Percentiles rank a stretch among this genome's conserved stretches.
phyloP scores from a whole-genome alignment of 2,888 invertebrate species.

The Tinea trinotella region DNA sequence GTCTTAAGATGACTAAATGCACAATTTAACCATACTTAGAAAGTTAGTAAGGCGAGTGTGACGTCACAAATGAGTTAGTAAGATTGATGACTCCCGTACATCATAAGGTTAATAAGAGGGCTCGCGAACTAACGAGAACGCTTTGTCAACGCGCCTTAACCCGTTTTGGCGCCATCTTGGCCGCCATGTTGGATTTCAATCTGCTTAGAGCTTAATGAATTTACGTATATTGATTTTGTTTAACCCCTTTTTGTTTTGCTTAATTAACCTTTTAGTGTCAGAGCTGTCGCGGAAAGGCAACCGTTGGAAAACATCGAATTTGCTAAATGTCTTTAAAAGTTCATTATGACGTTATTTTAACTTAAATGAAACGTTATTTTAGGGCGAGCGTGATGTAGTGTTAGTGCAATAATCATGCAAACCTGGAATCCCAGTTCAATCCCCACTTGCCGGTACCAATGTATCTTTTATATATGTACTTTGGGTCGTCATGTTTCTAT shows the following conservation, averaged over 20 bases:
- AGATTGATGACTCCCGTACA: conserved; percentile 65
- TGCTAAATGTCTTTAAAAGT: neutral
- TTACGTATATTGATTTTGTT: conserved; percentile 71
- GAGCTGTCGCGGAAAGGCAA: conserved; percentile 29
- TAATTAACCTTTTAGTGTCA: conserved; percentile 68
- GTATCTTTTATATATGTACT: too few relatives aligned
- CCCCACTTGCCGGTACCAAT: too few relatives aligned
- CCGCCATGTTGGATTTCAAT: conserved; percentile 69
- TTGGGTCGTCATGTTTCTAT: too few relatives aligned
- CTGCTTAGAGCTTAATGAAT: conserved; percentile 72
- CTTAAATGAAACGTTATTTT: too few relatives aligned
- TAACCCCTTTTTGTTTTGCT: conserved; percentile 71
- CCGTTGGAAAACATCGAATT: conserved; percentile 27
- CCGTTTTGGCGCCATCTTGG: conserved; percentile 59
- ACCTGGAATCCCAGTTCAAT: too few relatives aligned
- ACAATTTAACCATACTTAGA: conserved; percentile 6
- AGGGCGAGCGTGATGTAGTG: too few relatives aligned
- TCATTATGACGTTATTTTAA: neutral
- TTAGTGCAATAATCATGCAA: too few relatives aligned
- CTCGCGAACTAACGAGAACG: conserved; percentile 68
- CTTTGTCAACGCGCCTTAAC: conserved; percentile 68
- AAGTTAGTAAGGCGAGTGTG: neutral
- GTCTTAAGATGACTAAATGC: conserved; percentile 1
- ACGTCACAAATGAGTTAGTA: conserved; percentile 28
- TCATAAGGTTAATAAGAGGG: conserved; percentile 75